Evolutionary conservation across 1,140 invertebrate genomes (phyloP).

Genomic region (Drosophila pseudoananassae): DNA sequence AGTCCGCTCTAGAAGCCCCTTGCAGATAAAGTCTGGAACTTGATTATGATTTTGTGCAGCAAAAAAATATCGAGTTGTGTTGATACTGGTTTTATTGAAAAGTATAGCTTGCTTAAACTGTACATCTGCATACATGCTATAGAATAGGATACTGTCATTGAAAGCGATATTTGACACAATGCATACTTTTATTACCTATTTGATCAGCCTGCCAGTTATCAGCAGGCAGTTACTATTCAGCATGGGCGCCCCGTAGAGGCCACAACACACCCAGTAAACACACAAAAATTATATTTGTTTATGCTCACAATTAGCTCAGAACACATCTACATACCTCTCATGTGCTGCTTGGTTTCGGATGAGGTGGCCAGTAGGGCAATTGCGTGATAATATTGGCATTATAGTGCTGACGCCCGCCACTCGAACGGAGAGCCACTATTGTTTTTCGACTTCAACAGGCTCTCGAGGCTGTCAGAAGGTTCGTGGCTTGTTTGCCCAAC

Average conservation of each 20-base stretch:
- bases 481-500: slow-evolving; percentile 7
- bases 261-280: not conserved
- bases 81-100: too few relatives aligned
- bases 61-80: too few relatives aligned
- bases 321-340: not conserved
- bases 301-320: slow-evolving; percentile 25
- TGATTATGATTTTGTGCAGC: too few relatives aligned
- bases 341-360: not conserved
- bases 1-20: too few relatives aligned
- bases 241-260: not conserved
- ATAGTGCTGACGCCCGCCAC: slow-evolving; percentile 31
- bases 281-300: slow-evolving; percentile 8
- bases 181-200: too few relatives aligned
- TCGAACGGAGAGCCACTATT: not conserved
- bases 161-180: too few relatives aligned
- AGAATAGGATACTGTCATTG: too few relatives aligned
- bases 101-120: too few relatives aligned
- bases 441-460: slow-evolving; percentile 2
- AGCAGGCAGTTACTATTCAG: too few relatives aligned
- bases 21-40: too few relatives aligned
- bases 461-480: not conserved
- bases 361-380: not conserved
- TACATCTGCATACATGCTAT: too few relatives aligned
- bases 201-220: too few relatives aligned
- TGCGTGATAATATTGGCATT: slow-evolving; percentile 37